phyloP scores from a whole-genome alignment of 2,888 invertebrate species.

The Bombyx huttoni region DNA sequence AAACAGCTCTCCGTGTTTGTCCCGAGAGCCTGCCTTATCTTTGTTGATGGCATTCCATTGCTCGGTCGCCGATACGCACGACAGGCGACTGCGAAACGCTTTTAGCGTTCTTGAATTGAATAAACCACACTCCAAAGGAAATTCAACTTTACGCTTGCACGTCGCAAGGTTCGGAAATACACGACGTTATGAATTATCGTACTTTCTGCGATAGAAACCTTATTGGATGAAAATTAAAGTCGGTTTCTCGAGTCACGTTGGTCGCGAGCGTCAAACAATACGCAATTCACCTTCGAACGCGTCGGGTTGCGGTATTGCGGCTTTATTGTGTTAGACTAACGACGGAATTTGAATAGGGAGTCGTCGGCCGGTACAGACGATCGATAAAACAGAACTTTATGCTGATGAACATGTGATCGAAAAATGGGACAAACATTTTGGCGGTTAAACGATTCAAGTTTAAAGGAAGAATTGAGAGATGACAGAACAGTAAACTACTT shows the following conservation, averaged over 20 bases:
- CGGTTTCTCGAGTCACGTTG: conserved; percentile 60
- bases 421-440: too few species aligned
- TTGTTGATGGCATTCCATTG: conserved; percentile 66
- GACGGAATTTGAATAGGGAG: conserved; percentile 54
- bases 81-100: conserved; percentile 69
- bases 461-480: not conserved
- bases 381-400: conserved; percentile 36
- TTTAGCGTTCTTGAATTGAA: conserved; percentile 60
- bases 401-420: not conserved
- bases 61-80: conserved; percentile 64
- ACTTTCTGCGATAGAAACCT: conserved; percentile 56
- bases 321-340: conserved; percentile 70
- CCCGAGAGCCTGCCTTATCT: conserved; percentile 57
- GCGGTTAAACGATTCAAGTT: too few species aligned
- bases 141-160: conserved; percentile 15
- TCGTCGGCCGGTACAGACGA: conserved; percentile 34
- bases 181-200: conserved; percentile 10
- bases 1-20: conserved; percentile 33
- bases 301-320: conserved; percentile 71
- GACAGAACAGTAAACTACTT: not conserved
- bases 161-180: conserved; percentile 23
- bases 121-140: conserved; percentile 16
- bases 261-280: conserved; percentile 67
- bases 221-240: conserved; percentile 56
- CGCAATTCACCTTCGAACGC: conserved; percentile 71